These are phyloP conservation scores for Stenolophus ochropezus DNA, from an alignment of 2,888 invertebrate species.

Conservation along the genomic window DNA sequence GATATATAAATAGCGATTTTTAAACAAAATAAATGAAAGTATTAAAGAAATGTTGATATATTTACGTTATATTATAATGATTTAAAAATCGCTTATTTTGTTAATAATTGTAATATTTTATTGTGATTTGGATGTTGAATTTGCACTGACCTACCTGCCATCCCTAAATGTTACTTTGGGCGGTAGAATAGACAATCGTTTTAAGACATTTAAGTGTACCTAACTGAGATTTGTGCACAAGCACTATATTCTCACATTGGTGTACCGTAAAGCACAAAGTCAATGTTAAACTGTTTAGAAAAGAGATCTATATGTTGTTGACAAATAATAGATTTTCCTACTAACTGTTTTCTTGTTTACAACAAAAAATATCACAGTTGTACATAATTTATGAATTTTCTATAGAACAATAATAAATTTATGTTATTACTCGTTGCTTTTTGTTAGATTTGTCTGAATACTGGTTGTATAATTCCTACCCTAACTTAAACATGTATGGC, in stretches of 20 bases:
- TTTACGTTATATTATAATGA: not conserved
- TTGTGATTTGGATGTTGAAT: conserved; percentile 4
- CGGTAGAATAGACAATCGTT: conserved; percentile 47
- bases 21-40: conserved; percentile 9
- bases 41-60: not conserved
- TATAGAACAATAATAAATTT: conserved; percentile 28
- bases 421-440: not conserved
- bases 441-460: conserved; percentile 25
- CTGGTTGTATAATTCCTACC: conserved; percentile 6
- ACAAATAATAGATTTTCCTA: conserved; percentile 33
- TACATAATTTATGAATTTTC: conserved; percentile 8
- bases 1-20: conserved; percentile 14
- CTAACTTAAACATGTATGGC: conserved; percentile 29
- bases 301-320: conserved; percentile 47
- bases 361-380: conserved; percentile 27
- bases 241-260: conserved; percentile 35
- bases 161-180: conserved; percentile 24
- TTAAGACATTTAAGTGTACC: conserved; percentile 42
- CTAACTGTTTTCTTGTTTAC: conserved; percentile 24
- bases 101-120: conserved; percentile 16
- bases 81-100: conserved; percentile 38
- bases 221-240: conserved; percentile 16
- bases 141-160: conserved; percentile 25
- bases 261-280: conserved; percentile 48
- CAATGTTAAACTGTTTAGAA: conserved; percentile 47